A percentile compares a stretch with the other conserved stretches of the same genome.
Conservation (phyloP, 2,797 vertebrate genomes). For the Graptemys geographica region DNA sequence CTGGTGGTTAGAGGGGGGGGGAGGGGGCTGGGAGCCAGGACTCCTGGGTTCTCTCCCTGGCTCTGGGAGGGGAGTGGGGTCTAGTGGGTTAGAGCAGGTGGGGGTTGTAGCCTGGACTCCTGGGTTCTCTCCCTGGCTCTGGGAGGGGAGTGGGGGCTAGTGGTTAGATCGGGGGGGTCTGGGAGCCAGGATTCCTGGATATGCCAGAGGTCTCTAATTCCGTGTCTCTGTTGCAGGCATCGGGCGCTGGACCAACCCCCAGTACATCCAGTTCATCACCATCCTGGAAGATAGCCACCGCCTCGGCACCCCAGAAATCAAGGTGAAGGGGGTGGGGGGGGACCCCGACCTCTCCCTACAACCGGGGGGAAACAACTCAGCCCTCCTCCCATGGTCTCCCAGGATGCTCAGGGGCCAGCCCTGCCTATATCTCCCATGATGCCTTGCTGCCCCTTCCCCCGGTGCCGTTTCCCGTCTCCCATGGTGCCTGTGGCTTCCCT, state of each 20-base stretch:
- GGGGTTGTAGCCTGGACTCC: too few relatives aligned
- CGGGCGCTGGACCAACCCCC: conserved; percentile 90
- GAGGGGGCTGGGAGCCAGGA: neutral
- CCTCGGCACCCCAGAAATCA: conserved; percentile 86
- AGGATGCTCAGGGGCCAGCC: neutral
- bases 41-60: neutral
- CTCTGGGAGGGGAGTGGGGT: too few relatives aligned
- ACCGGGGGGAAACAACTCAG: too few relatives aligned
- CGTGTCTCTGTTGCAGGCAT: conserved; percentile 59
- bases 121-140: too few relatives aligned
- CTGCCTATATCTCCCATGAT: neutral
- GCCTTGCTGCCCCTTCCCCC: neutral
- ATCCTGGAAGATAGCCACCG: conserved; percentile 89
- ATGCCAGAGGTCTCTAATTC: neutral
- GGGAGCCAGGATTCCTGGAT: neutral
- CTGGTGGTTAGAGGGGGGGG: neutral
- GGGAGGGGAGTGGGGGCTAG: conserved; percentile 46
- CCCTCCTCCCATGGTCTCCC: too few relatives aligned
- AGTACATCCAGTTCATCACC: conserved; percentile 92
- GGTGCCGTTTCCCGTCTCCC: neutral
- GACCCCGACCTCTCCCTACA: neutral
- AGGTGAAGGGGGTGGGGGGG: conserved; percentile 76
- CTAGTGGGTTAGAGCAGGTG: neutral
- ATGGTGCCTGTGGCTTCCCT: too few relatives aligned
- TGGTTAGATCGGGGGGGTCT: too few relatives aligned